phyloP scores from a whole-genome alignment of 2,797 vertebrate species.

The Bradypodion pumilum region DNA sequence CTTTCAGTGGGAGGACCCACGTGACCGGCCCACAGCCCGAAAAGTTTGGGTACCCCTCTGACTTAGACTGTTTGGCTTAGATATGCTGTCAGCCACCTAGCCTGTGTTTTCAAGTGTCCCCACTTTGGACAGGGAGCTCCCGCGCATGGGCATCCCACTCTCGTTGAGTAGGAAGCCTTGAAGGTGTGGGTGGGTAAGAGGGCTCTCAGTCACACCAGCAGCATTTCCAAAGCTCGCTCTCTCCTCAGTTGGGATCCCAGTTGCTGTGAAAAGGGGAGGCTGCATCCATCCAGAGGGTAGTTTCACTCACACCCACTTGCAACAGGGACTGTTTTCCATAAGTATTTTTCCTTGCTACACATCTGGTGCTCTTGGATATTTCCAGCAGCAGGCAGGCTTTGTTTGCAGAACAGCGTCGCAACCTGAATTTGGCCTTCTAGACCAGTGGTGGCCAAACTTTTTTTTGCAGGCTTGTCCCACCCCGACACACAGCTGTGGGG shows the following conservation, averaged over 20 bases:
- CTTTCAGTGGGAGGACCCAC: no score
- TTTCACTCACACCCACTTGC: background rate
- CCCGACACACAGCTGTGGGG: no score
- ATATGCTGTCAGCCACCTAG: background rate
- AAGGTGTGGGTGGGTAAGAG: background rate
- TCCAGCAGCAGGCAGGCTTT: background rate
- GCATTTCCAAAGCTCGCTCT: background rate
- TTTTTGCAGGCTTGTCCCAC: no score
- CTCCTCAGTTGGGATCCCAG: background rate
- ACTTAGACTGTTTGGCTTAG: background rate
- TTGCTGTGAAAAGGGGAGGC: background rate
- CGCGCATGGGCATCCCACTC: background rate
- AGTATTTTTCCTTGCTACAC: background rate
- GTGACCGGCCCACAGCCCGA: no score
- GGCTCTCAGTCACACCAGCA: background rate
- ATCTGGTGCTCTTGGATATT: background rate
- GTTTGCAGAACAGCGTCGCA: background rate
- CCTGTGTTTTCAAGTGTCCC: background rate
- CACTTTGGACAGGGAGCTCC: background rate
- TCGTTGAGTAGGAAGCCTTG: background rate
- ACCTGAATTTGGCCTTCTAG: background rate
- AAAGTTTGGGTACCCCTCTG: no score
- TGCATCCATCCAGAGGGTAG: background rate
- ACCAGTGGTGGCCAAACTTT: no score
- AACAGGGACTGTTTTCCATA: background rate